phyloP scores from a whole-genome alignment of 2,113 vertebrate species.

The Gavia stellata region DNA sequence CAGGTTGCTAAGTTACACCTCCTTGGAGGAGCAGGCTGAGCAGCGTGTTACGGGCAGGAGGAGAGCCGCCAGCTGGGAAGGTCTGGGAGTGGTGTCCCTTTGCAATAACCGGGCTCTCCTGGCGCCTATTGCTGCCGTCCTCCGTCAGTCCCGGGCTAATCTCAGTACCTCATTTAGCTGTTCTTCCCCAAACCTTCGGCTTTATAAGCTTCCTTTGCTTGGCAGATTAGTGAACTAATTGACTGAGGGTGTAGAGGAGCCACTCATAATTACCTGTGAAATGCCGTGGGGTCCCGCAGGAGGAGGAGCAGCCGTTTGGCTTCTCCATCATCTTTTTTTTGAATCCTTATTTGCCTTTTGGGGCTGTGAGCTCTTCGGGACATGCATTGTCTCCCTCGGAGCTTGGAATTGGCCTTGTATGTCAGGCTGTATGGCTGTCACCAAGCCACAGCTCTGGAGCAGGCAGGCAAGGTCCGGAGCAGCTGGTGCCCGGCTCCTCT shows the following conservation, averaged over 20 bases:
- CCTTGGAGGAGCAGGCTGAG: neutral
- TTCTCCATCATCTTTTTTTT: neutral
- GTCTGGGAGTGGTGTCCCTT: neutral
- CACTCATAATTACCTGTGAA: neutral
- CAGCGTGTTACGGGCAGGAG: neutral
- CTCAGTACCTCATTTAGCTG: neutral
- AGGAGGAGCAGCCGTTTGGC: neutral
- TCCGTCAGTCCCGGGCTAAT: accelerated
- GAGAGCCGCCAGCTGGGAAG: neutral
- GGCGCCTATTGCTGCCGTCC: neutral
- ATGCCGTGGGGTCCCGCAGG: accelerated
- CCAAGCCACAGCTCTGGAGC: neutral
- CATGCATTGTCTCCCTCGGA: accelerated
- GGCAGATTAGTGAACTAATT: neutral
- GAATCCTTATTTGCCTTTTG: neutral
- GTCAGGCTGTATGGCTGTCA: neutral
- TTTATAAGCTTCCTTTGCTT: neutral
- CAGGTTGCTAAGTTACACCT: constrained; percentile 61
- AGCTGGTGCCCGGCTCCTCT: neutral
- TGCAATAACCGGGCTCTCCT: neutral
- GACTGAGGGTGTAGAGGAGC: neutral
- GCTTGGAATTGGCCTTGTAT: accelerated
- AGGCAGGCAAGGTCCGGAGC: neutral
- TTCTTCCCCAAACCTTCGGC: neutral
- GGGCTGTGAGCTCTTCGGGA: neutral